Evolutionary conservation across 2,797 vertebrate genomes (phyloP).

Genomic region (Enteromius viviparus): DNA sequence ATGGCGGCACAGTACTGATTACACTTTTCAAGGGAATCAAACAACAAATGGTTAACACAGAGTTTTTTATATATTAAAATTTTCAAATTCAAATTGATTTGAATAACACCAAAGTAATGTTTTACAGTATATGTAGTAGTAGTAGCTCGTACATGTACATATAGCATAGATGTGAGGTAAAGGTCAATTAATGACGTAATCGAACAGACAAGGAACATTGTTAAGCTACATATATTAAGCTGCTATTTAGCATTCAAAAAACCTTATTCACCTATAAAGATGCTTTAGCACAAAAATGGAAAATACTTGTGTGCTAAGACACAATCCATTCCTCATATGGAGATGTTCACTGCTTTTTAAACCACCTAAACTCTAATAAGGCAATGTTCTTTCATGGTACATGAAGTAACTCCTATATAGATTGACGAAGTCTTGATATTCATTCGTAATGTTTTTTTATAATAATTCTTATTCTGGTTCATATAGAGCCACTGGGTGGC

Average conservation of each 20-base stretch:
- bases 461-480: not conserved
- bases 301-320: not conserved
- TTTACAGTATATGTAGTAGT: no score
- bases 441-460: not conserved
- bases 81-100: no score
- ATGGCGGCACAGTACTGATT: not conserved
- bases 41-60: not conserved
- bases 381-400: not conserved
- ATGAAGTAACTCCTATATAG: not conserved
- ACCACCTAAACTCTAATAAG: not conserved
- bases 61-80: not conserved
- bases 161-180: no score
- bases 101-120: no score
- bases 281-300: not conserved
- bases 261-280: not conserved
- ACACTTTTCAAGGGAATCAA: not conserved
- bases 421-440: slow-evolving; percentile 1
- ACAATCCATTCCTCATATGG: not conserved
- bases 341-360: slow-evolving; percentile 2
- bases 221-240: not conserved
- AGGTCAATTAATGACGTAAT: no score
- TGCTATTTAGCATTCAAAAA: not conserved
- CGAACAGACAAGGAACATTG: no score
- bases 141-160: no score
- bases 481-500: slow-evolving; percentile 37